Evolutionary conservation across 2,797 vertebrate genomes (phyloP), one percentile per base, ranked within the genome.

Genomic region (Dermochelys coriacea): DNA sequence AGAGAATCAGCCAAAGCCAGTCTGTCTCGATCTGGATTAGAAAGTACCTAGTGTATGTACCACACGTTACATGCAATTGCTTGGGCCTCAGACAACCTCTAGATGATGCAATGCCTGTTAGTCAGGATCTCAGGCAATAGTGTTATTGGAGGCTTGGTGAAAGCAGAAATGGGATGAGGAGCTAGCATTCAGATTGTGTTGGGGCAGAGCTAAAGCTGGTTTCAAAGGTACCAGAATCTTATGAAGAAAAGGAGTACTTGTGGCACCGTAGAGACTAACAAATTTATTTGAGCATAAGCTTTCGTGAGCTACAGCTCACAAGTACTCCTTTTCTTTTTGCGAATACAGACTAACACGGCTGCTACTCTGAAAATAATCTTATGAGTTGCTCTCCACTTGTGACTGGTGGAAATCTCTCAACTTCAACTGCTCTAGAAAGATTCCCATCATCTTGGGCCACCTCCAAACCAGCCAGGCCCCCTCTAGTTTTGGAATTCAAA

Each of bases 1-100:
- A 83, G 79, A 82, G 79, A 90, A 80, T 87, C 89, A 86, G 94
- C 92, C 95, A 90, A 94, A 78, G 85, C 83, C 87, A 11, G 55
- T 57, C 80, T 82, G 55, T 86, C 86, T 96, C 4, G 0, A 80
- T 88, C 57, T 80, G 81, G 45, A 92, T 88, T 86, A 97, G 57
- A 92, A 94, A 81, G 61, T 84, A 82, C 84, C 95, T 1, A 2
- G n/a, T 51, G 68, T 84, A n/a, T 61, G 80, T 27, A 80, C 82
- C 64, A 6, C 6, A 85, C 45, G 6, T 77, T 61, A 47, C 31
- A 37, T 2, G 52, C 87, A 80, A 49, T 88, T 88, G 74, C 74
- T 59, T 71, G 85, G 93, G 50, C 29, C 59, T 52, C 84, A 85
- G 77, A 80, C 71, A 80, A 45, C 37, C 37, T 80, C 61, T 64